Evolutionary conservation across 2,113 vertebrate genomes (phyloP).

Genomic region (Mungos mungo): DNA sequence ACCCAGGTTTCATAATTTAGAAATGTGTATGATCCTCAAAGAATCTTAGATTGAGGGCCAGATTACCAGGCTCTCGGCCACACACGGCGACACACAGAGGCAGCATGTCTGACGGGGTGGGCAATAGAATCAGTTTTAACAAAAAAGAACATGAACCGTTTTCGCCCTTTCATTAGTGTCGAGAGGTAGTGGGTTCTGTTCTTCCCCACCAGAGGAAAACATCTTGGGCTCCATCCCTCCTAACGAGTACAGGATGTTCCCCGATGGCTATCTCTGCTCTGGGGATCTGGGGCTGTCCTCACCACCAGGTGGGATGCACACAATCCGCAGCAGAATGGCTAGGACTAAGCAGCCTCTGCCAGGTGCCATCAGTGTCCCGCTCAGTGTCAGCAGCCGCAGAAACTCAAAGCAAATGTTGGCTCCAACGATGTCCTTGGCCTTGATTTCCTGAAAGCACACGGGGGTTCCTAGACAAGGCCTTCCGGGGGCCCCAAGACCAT

Average conservation of each 20-base stretch:
- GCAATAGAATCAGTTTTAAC: not conserved
- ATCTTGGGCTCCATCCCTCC: not conserved
- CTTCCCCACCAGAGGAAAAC: not conserved
- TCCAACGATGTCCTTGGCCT: not conserved
- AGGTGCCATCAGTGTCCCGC: not conserved
- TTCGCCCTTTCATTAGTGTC: not conserved
- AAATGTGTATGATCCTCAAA: not conserved
- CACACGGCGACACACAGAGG: not conserved
- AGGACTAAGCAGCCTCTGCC: not conserved
- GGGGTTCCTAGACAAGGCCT: not conserved
- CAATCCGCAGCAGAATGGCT: slow-evolving; percentile 17
- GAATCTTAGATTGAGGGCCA: not conserved
- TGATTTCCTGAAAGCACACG: not conserved
- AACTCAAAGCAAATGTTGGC: not conserved
- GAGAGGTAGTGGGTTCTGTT: not conserved
- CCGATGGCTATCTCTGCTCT: not conserved
- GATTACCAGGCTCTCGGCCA: not conserved
- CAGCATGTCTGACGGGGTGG: not conserved
- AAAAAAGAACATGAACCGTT: not conserved
- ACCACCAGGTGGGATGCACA: slow-evolving; percentile 41
- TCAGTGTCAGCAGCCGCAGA: not conserved
- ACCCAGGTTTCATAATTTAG: not conserved
- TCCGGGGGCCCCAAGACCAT: not conserved
- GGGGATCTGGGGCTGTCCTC: not conserved
- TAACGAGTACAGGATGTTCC: not conserved